Evolutionary conservation across 2,113 vertebrate genomes (phyloP), one percentile per base, ranked within the genome.

Genomic region (Eonycteris spelaea): DNA sequence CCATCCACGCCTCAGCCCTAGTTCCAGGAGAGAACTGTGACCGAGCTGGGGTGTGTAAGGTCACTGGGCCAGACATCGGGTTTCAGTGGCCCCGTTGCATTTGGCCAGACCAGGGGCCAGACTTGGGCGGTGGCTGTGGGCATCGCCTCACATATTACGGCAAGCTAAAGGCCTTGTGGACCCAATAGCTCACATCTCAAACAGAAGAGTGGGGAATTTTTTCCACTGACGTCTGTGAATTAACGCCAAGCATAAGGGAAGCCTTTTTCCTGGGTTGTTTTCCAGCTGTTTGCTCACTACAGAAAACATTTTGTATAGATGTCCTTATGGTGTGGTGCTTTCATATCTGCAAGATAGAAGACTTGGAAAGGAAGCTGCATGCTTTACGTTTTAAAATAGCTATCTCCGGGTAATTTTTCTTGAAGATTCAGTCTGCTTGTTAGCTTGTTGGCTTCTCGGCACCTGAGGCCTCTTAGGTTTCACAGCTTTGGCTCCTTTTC

Each of bases 41-140:
- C 1, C 38, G 0, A 22, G 1, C 2, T 3, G 0, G 13, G 8
- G 19, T 24, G 28, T 26, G n/a, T 2, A 2, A 59, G 11, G 24
- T 19, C 2, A 0, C 6, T 6, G 33, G 13, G 24, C 16, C 13
- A 0, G 15, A 14, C 0, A 14, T 38, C 19, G 13, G n/a, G 24
- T 11, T 6, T 33, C 19, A 7, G 74, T 0, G 2, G 65, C 33
- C 5, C 14, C 2, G 6, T 1, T 21, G 7, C 35, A 5, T 13
- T 2, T 4, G 59, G 35, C 45, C 22, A 30, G 71, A 48, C 21
- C 15, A 1, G 6, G 63, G 80, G 30, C 53, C 38, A 30, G 28
- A 4, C 2, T 57, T 18, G 40, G 63, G 14, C 9, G 11, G 55
- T 19, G 2, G 28, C 26, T 51, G 3, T 5, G 9, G 5, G 12